Evolutionary conservation across 2,797 vertebrate genomes (phyloP).

Genomic region (Esox lucius): DNA sequence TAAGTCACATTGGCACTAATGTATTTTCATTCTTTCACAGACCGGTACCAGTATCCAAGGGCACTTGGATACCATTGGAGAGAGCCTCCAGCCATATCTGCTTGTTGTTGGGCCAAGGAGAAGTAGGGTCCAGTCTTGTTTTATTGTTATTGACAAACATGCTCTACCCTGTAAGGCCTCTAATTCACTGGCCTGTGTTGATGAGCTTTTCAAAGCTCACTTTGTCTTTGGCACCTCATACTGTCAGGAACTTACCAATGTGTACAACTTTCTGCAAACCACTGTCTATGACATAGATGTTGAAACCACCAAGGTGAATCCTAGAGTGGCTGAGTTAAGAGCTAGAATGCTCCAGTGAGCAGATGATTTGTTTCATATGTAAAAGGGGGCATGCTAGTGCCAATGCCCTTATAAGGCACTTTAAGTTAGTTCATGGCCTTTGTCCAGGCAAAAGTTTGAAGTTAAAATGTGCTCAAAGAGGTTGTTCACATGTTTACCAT

Average conservation of each 20-base stretch:
- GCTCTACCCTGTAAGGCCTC: conserved; percentile 32
- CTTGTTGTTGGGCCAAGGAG: conserved; percentile 27
- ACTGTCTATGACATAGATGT: conserved; percentile 32
- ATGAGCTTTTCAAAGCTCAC: conserved; percentile 43
- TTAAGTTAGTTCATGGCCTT: no score
- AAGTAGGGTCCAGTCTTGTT: conserved; percentile 24
- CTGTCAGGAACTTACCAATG: conserved; percentile 31
- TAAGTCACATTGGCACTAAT: no score
- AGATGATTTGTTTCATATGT: conserved; percentile 29
- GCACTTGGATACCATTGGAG: conserved; percentile 30
- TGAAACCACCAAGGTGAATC: conserved; percentile 37
- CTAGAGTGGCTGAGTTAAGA: conserved; percentile 32
- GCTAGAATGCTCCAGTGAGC: conserved; percentile 26
- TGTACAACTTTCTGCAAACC: conserved; percentile 42
- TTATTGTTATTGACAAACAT: conserved; percentile 37
- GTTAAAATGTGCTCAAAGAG: background rate
- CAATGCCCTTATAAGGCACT: conserved; percentile 6
- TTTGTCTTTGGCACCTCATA: conserved; percentile 44
- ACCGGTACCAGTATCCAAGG: conserved; percentile 25
- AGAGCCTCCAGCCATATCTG: conserved; percentile 33
- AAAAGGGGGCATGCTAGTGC: conserved; percentile 16
- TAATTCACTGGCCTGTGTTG: conserved; percentile 23
- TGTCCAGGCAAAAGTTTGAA: background rate
- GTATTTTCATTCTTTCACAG: conserved; percentile 22
- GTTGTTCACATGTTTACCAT: background rate